phyloP scores from a whole-genome alignment of 2,797 vertebrate species.

The Okamejei kenojei region DNA sequence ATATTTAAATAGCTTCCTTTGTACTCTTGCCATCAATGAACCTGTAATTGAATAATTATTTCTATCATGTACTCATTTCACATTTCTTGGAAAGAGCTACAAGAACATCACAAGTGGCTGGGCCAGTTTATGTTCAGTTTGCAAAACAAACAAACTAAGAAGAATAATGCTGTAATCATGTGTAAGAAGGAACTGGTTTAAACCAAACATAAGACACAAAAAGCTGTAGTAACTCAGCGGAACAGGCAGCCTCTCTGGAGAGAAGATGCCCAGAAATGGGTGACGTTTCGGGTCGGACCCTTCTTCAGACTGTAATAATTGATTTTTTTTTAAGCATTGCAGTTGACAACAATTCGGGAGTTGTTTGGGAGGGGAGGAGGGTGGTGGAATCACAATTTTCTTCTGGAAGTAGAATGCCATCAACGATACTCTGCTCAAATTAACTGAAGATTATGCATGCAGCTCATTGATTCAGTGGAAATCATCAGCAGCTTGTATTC shows the following conservation, averaged over 20 bases:
- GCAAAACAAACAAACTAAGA: not conserved
- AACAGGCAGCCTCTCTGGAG: too few species aligned
- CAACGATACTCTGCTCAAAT: not conserved
- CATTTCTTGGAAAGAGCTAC: not conserved
- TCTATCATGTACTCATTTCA: not conserved
- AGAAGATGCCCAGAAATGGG: too few species aligned
- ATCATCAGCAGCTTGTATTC: not conserved
- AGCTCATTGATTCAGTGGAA: not conserved
- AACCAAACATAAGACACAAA: too few species aligned
- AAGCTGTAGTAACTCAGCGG: too few species aligned
- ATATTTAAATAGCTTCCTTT: not conserved
- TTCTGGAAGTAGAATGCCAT: not conserved
- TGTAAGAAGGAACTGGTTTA: too few species aligned
- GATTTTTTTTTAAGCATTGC: not conserved
- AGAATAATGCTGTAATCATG: not conserved
- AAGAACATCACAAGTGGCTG: not conserved
- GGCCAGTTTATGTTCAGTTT: not conserved
- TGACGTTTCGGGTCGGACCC: too few species aligned
- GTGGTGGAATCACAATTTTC: not conserved
- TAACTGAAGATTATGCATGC: not conserved
- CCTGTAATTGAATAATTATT: not conserved
- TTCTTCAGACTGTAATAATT: too few species aligned
- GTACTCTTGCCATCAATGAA: too few species aligned
- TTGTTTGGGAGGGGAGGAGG: not conserved
- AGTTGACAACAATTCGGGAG: not conserved